phyloP scores from a whole-genome alignment of 2,888 invertebrate genomes.

The Andrena flavipes region DNA sequence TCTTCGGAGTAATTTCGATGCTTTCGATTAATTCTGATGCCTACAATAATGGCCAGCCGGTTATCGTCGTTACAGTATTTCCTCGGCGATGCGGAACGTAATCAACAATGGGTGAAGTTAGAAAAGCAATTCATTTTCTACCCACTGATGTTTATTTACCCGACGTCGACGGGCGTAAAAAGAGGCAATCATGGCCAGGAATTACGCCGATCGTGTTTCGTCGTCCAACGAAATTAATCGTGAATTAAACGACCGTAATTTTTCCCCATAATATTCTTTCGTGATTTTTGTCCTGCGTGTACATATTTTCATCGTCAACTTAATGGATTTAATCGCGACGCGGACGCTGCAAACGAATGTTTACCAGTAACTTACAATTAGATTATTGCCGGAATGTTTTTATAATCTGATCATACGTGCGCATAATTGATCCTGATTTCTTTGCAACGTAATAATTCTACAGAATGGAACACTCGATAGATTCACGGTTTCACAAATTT shows the following conservation, averaged over 20 bases:
- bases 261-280: background rate
- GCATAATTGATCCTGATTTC: too few species aligned
- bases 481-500: too few species aligned
- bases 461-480: too few species aligned
- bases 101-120: constrained; percentile 3
- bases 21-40: constrained; percentile 36
- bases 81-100: background rate
- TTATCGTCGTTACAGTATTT: background rate
- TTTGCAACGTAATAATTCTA: too few species aligned
- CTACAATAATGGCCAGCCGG: background rate
- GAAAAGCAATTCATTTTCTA: constrained; percentile 13
- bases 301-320: background rate
- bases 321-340: constrained; percentile 2
- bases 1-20: constrained; percentile 14
- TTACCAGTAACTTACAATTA: background rate
- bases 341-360: background rate
- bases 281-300: background rate
- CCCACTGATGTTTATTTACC: background rate
- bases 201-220: background rate
- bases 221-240: background rate
- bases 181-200: constrained; percentile 1
- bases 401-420: background rate
- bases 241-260: background rate
- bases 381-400: background rate
- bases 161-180: background rate